Conservation (phyloP, 2,888 invertebrate genomes). For the Macrosoma leucophasiata region DNA sequence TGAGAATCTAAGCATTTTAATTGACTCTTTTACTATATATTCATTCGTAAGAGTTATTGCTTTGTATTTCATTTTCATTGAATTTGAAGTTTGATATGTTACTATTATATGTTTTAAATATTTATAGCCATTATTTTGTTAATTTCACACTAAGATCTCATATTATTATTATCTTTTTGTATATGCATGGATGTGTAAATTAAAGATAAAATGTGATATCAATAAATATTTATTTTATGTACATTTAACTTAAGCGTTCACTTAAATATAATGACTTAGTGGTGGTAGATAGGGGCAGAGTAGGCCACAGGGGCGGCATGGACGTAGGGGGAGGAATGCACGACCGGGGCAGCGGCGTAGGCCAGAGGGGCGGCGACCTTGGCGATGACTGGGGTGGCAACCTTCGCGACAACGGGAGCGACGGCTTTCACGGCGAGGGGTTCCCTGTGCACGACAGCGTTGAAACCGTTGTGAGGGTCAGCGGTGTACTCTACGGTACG, state of each 20-base stretch:
- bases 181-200: too few species aligned
- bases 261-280: conserved; percentile 10
- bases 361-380: conserved; percentile 38
- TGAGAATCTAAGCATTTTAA: too few species aligned
- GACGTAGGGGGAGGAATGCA: too few species aligned
- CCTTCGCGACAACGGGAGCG: conserved; percentile 32
- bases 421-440: conserved; percentile 38
- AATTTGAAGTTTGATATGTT: too few species aligned
- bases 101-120: too few species aligned
- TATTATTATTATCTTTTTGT: too few species aligned
- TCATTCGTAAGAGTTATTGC: too few species aligned
- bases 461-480: conserved; percentile 59
- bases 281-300: conserved; percentile 27
- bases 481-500: conserved; percentile 61
- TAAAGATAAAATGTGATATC: too few species aligned
- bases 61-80: too few species aligned
- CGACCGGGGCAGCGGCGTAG: conserved; percentile 24
- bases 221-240: conserved; percentile 9
- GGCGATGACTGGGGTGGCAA: conserved; percentile 35
- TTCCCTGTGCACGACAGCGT: conserved; percentile 58
- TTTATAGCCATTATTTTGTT: too few species aligned
- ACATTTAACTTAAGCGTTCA: background rate
- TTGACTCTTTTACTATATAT: too few species aligned
- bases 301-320: conserved; percentile 39
- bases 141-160: too few species aligned